phyloP scores from a whole-genome alignment of 2,113 vertebrate genomes.

The Siniperca knerii region DNA sequence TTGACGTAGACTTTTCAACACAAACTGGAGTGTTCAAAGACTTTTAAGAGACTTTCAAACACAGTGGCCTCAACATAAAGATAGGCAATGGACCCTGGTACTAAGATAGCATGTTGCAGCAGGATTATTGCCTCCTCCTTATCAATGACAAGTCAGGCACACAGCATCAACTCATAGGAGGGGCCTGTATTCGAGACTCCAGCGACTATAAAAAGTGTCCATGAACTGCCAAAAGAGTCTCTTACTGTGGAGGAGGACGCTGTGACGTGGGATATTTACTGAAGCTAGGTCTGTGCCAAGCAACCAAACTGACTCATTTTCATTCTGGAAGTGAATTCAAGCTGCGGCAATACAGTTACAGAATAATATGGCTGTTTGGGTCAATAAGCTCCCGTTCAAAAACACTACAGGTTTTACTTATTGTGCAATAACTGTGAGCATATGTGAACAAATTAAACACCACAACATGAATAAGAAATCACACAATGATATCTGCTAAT shows the following conservation, averaged over 20 bases:
- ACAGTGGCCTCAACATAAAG: constrained; percentile 34
- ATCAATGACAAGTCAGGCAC: constrained; percentile 68
- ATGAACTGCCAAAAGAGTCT: constrained; percentile 41
- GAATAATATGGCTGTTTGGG: constrained; percentile 25
- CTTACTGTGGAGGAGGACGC: constrained; percentile 27
- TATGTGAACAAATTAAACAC: background rate
- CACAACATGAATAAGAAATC: background rate
- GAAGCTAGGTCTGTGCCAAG: constrained; percentile 47
- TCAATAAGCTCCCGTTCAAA: constrained; percentile 19
- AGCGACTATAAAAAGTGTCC: constrained; percentile 46
- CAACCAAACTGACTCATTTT: constrained; percentile 46
- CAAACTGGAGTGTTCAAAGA: constrained; percentile 9
- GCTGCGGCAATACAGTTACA: constrained; percentile 31
- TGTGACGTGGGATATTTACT: constrained; percentile 50
- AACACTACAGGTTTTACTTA: constrained; percentile 12
- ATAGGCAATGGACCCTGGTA: constrained; percentile 52
- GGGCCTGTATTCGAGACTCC: constrained; percentile 29
- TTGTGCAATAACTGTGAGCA: background rate
- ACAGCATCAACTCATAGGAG: constrained; percentile 32
- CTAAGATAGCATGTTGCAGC: constrained; percentile 53
- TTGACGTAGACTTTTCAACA: constrained; percentile 19
- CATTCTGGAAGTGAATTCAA: constrained; percentile 31
- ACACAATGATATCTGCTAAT: background rate
- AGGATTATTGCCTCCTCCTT: constrained; percentile 64
- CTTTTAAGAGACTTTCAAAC: constrained; percentile 30